Conservation (phyloP, 2,113 vertebrate species). For the Tenrec ecaudatus region DNA sequence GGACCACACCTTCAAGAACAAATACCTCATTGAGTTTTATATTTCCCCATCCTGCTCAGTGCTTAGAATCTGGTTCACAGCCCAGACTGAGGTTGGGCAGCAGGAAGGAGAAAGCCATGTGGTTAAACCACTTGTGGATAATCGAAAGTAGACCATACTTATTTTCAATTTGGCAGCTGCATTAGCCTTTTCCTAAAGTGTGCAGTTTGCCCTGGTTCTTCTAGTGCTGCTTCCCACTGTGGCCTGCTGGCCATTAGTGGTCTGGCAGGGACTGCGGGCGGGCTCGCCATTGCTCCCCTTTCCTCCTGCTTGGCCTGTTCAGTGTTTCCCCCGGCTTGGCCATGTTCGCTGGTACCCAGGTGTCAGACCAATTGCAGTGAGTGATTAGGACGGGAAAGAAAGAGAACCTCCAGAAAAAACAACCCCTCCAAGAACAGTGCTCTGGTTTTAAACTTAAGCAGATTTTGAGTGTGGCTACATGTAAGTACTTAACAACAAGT, state of each 20-base stretch:
- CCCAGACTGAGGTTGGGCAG: constrained; percentile 71
- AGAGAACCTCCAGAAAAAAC: background rate
- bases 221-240: constrained; percentile 18
- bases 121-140: constrained; percentile 77
- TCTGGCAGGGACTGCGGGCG: constrained; percentile 48
- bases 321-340: background rate
- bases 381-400: background rate
- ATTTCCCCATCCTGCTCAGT: constrained; percentile 20
- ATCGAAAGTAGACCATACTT: constrained; percentile 69
- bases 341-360: background rate
- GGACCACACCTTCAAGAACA: constrained; percentile 57
- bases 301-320: background rate
- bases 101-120: constrained; percentile 67
- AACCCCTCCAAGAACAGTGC: background rate
- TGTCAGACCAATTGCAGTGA: background rate
- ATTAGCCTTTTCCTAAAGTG: constrained; percentile 43
- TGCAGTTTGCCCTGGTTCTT: constrained; percentile 7
- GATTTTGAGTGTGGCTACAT: background rate
- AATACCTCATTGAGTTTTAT: constrained; percentile 27
- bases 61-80: constrained; percentile 16
- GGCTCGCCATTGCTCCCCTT: background rate
- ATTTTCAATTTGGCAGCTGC: constrained; percentile 72
- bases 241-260: constrained; percentile 39
- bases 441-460: background rate
- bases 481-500: background rate